These are phyloP conservation scores for Baronia brevicornis DNA, from an alignment of 2,888 invertebrate genomes.

Conservation along the genomic window DNA sequence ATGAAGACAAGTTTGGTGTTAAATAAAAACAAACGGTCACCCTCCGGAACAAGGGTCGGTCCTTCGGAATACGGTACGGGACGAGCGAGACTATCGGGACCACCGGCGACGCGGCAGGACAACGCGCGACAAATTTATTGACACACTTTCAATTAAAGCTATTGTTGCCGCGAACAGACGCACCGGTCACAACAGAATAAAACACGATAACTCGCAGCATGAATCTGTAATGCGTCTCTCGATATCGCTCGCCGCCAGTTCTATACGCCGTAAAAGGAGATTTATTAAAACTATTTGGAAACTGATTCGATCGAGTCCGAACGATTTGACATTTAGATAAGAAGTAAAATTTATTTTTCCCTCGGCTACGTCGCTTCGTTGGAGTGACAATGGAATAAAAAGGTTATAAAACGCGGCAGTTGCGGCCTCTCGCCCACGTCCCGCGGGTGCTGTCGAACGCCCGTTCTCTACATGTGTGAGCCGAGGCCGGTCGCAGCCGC, in stretches of 20 bases:
- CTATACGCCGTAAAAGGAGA: slow-evolving; percentile 69
- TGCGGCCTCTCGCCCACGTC: slow-evolving; percentile 63
- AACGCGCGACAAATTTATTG: slow-evolving; percentile 69
- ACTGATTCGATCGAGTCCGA: slow-evolving; percentile 74
- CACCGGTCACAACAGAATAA: slow-evolving; percentile 66
- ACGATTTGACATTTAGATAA: slow-evolving; percentile 77
- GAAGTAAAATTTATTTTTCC: slow-evolving; percentile 73
- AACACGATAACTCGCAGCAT: slow-evolving; percentile 69
- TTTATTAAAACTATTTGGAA: slow-evolving; percentile 76
- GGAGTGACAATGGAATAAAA: slow-evolving; percentile 74
- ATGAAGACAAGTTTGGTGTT: slow-evolving; percentile 56
- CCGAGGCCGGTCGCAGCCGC: slow-evolving; percentile 44
- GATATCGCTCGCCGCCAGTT: slow-evolving; percentile 57
- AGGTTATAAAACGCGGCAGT: slow-evolving; percentile 71
- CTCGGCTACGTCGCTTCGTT: slow-evolving; percentile 53
- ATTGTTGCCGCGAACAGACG: slow-evolving; percentile 62
- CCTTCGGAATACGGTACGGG: slow-evolving; percentile 47
- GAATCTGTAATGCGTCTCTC: slow-evolving; percentile 57
- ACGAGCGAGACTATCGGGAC: slow-evolving; percentile 56
- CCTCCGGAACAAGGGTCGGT: slow-evolving; percentile 50
- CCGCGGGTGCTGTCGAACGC: slow-evolving; percentile 56
- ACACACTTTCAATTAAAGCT: slow-evolving; percentile 75
- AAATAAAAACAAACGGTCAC: slow-evolving; percentile 64
- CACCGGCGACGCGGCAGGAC: slow-evolving; percentile 58
- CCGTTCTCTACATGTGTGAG: slow-evolving; percentile 42